Percentiles rank a stretch among this genome's conserved stretches.
These are phyloP conservation scores for Puffinus mauretanicus DNA, from an alignment of 2,113 vertebrate species.

Conservation along the genomic window DNA sequence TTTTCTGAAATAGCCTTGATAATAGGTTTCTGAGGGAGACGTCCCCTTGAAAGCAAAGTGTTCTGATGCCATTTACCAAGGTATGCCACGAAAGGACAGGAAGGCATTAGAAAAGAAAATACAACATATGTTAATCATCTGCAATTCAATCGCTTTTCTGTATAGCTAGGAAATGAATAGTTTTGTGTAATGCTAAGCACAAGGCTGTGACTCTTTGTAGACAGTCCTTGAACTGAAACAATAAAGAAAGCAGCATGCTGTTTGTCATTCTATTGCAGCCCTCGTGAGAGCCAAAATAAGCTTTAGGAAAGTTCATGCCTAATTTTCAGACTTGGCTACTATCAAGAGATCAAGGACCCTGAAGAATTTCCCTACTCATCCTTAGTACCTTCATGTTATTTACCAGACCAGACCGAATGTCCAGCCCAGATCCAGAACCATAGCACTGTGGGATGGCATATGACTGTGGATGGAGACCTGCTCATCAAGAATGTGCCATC, in stretches of 20 bases:
- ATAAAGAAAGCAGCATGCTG: neutral
- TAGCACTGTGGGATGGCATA: accelerated
- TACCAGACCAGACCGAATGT: neutral
- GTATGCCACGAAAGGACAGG: neutral
- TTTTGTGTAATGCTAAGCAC: constrained; percentile 13
- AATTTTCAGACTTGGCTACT: neutral
- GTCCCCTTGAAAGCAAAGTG: neutral
- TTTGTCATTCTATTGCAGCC: neutral
- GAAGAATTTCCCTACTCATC: neutral
- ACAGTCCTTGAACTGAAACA: constrained; percentile 47
- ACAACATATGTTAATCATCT: constrained; percentile 17
- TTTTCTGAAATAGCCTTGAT: constrained; percentile 39
- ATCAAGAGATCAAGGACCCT: neutral
- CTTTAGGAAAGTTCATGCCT: neutral
- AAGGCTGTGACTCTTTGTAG: constrained; percentile 6
- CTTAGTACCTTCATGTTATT: neutral
- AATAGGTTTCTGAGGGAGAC: constrained; percentile 40
- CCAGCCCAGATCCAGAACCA: neutral
- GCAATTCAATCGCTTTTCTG: constrained; percentile 27
- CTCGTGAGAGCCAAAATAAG: neutral
- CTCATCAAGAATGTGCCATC: neutral
- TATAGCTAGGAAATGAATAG: constrained; percentile 25
- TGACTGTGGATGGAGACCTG: neutral
- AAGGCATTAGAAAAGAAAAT: constrained; percentile 30
- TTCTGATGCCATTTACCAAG: neutral